Conservation (phyloP, 2,888 invertebrate genomes). For the Eupithecia pulchellata region DNA sequence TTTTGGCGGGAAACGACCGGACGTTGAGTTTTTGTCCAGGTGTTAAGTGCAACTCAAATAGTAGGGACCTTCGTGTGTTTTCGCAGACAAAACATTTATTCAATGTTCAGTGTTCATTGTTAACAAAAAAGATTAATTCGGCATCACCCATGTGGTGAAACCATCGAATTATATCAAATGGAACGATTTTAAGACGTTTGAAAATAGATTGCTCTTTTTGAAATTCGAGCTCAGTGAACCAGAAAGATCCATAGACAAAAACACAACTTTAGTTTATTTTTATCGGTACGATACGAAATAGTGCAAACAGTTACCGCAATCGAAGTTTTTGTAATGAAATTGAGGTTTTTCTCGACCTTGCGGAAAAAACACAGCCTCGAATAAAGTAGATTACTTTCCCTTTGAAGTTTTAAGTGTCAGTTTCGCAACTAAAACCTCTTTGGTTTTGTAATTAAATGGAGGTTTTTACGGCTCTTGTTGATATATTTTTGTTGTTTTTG, state of each 20-base stretch:
- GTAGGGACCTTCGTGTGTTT: slow-evolving; percentile 56
- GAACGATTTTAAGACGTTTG: neutral
- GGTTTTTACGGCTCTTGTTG: slow-evolving; percentile 19
- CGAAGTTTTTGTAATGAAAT: slow-evolving; percentile 63
- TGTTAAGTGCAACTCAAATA: slow-evolving; percentile 74
- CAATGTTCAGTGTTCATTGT: slow-evolving; percentile 46
- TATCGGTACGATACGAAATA: slow-evolving; percentile 50
- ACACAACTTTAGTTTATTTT: slow-evolving; percentile 51
- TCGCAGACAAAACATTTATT: slow-evolving; percentile 48
- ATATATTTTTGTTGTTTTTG: slow-evolving; percentile 27
- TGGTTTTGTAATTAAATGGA: slow-evolving; percentile 62
- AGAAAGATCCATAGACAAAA: slow-evolving; percentile 39
- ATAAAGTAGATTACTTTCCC: slow-evolving; percentile 64
- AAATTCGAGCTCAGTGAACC: slow-evolving; percentile 46
- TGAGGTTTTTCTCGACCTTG: slow-evolving; percentile 63
- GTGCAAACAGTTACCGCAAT: slow-evolving; percentile 54
- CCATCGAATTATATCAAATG: slow-evolving; percentile 3
- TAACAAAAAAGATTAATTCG: slow-evolving; percentile 25
- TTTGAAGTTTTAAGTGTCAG: slow-evolving; percentile 61
- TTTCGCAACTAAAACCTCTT: slow-evolving; percentile 57
- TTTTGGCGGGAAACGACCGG: slow-evolving; percentile 69
- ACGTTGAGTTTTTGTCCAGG: slow-evolving; percentile 62
- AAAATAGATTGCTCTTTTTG: slow-evolving; percentile 17
- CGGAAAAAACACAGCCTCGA: slow-evolving; percentile 51
- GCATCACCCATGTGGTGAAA: slow-evolving; percentile 16